Evolutionary conservation across 2,113 vertebrate species (phyloP), one percentile per base, ranked within the genome.

Genomic region (Anguilla japonica): DNA sequence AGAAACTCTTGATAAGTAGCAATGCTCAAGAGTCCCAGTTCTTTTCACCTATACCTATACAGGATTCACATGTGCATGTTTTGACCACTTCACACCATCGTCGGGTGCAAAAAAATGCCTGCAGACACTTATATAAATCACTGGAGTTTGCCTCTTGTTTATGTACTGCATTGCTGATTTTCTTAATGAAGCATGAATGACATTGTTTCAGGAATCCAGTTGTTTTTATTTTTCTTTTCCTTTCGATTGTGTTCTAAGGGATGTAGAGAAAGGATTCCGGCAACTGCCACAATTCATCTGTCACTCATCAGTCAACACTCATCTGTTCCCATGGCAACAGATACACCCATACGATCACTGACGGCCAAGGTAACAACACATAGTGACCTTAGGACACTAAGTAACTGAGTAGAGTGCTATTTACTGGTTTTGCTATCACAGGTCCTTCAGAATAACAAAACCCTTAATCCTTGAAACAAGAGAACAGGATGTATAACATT

Each of bases 241-340:
- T 60, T 41, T 86, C 41, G 85, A 81, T 81, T 86, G 56, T 86
- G 60, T 11, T n/a, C 20, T 86, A 71, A 86, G 79, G 40, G 26
- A 20, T 86, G 85, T 15, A 14, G 79, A 67, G 85, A 26, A 82
- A 22, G 29, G 79, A 81, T 86, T 82, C 41, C 8, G 40, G 79
- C 22, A 63, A 20, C 78, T 41, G 56, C 50, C 22, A 9, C 75
- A 18, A 20, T 53, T 63, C 39, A 41, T 86, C 39, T 81, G 41
- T 46, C 79, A 82, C 79, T 81, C 39, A 26, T 75, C 50, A 5
- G 16, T 43, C 71, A 34, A n/a, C 0, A 2, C 71, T 13, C 13
- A 53, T 53, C 7, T 53, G 50, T 53, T 53, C 7, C 50, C 50
- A 34, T 75, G 71, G 71, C 71, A 75, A 75, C 71, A 34, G n/a